A percentile compares a stretch with the other conserved stretches of the same genome.
These are phyloP conservation scores for Synergus laeviventris DNA, from an alignment of 2,888 invertebrate genomes.

Conservation along the genomic window DNA sequence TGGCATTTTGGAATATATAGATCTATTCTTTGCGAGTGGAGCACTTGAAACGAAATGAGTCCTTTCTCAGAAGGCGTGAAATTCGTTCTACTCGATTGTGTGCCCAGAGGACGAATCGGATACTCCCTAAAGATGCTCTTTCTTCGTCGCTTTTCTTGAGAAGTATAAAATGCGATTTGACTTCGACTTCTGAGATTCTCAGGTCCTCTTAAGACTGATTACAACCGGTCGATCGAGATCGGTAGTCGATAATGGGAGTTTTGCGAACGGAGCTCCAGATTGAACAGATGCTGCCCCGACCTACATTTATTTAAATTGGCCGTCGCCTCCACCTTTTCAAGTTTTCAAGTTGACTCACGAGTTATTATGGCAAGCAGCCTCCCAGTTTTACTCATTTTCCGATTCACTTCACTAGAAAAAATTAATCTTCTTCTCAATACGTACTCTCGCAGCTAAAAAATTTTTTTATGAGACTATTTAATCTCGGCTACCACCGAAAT, in stretches of 20 bases:
- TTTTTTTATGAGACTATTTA: neutral
- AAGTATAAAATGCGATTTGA: conserved; percentile 30
- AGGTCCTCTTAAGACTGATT: conserved; percentile 34
- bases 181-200: conserved; percentile 30
- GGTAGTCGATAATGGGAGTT: conserved; percentile 33
- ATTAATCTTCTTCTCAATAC: conserved; percentile 5
- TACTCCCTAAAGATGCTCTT: conserved; percentile 41
- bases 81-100: conserved; percentile 48
- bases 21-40: conserved; percentile 16
- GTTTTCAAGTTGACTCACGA: conserved; percentile 8
- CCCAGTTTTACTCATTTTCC: conserved; percentile 7
- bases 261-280: conserved; percentile 22
- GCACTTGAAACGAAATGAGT: conserved; percentile 22
- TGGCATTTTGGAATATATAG: conserved; percentile 25
- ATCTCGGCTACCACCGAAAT: neutral
- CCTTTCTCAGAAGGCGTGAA: conserved; percentile 38
- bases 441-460: neutral
- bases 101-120: conserved; percentile 46
- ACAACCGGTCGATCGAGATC: conserved; percentile 22
- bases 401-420: neutral
- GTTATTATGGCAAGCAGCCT: conserved; percentile 24
- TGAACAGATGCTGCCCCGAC: conserved; percentile 31
- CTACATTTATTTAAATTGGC: conserved; percentile 38
- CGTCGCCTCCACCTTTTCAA: conserved; percentile 23
- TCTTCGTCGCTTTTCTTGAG: conserved; percentile 39